These are phyloP conservation scores for Enoplolaimus lenunculus DNA, from an alignment of 2,888 invertebrate species.

Conservation along the genomic window DNA sequence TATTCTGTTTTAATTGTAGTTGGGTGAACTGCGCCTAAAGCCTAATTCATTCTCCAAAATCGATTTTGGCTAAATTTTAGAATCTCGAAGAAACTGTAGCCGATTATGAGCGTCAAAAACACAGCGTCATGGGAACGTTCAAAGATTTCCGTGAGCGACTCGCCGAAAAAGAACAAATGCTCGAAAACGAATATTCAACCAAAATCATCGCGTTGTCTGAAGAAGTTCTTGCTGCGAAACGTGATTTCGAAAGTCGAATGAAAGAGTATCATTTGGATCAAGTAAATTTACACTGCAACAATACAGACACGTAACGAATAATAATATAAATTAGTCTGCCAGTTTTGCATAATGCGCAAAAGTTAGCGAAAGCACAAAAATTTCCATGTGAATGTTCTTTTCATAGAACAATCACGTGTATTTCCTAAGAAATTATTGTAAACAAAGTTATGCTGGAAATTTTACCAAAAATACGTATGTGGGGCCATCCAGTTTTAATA, in stretches of 20 bases:
- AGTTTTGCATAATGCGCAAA: too few species aligned
- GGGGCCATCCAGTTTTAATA: too few species aligned
- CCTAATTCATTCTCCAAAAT: not conserved
- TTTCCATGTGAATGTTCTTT: too few species aligned
- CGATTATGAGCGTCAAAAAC: conserved; percentile 38
- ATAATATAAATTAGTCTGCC: too few species aligned
- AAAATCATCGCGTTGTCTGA: conserved; percentile 44
- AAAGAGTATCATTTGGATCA: conserved; percentile 44
- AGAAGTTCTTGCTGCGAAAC: conserved; percentile 42
- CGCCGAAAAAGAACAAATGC: conserved; percentile 36
- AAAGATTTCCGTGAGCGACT: conserved; percentile 34
- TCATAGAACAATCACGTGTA: too few species aligned
- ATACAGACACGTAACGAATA: too few species aligned
- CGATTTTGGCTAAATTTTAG: conserved; percentile 15
- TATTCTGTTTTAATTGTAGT: too few species aligned
- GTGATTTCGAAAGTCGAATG: conserved; percentile 45
- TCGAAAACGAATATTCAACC: conserved; percentile 39
- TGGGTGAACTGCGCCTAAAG: too few species aligned
- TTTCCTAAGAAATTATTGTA: too few species aligned
- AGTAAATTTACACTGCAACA: conserved; percentile 28
- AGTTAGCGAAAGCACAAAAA: too few species aligned
- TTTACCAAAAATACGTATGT: too few species aligned
- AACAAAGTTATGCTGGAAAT: too few species aligned
- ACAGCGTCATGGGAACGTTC: conserved; percentile 39
- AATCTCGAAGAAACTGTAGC: conserved; percentile 39